A percentile compares a stretch with the other conserved stretches of the same genome.
Evolutionary conservation across 2,888 invertebrate species (phyloP).

Genomic region (Prosapia bicincta): DNA sequence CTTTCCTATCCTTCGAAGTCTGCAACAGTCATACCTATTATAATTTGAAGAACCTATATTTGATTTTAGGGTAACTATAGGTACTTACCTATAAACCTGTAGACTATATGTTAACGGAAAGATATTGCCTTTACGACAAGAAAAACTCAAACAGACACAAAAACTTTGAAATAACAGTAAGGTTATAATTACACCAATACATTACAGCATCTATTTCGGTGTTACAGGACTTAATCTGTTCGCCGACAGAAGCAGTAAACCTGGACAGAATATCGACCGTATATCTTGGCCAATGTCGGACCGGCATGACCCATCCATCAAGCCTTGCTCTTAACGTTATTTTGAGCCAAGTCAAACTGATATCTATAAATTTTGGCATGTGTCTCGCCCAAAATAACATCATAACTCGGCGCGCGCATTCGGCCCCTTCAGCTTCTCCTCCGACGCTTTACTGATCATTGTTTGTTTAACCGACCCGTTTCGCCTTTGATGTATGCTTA

Average conservation of each 20-base stretch:
- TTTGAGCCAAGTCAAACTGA: constrained; percentile 7
- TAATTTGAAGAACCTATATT: no score
- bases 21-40: no score
- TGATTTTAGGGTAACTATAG: no score
- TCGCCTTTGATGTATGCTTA: neutral
- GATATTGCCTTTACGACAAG: no score
- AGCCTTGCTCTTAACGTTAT: neutral
- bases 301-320: neutral
- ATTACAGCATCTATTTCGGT: neutral
- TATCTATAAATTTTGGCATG: constrained; percentile 15
- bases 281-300: neutral
- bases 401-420: constrained; percentile 3
- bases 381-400: constrained; percentile 13
- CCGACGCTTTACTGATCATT: neutral
- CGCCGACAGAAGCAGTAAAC: neutral
- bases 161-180: no score
- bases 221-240: neutral
- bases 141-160: no score
- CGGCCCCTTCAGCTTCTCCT: neutral
- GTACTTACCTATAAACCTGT: no score
- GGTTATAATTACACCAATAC: no score
- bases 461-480: neutral
- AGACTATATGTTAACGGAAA: no score
- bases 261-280: neutral
- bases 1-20: no score